A percentile compares a stretch with the other conserved stretches of the same genome.
These are phyloP conservation scores for Hippocampus barbouri DNA, from an alignment of 2,113 vertebrate genomes.

Conservation along the genomic window DNA sequence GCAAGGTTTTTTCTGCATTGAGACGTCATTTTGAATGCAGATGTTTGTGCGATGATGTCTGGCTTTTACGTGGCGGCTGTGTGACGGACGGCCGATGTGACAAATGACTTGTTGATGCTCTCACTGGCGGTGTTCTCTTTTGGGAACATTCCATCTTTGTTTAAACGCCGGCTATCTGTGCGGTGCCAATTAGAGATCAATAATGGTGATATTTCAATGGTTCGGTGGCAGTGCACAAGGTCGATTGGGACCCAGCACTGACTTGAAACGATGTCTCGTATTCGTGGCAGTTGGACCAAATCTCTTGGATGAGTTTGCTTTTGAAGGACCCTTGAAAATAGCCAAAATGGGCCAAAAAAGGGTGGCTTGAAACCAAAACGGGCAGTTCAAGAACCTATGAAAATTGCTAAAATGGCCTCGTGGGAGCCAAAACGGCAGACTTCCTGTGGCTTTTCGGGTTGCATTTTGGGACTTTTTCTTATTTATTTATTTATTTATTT, in stretches of 20 bases:
- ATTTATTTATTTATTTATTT: too few species aligned
- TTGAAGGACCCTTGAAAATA: not conserved
- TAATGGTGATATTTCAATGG: slow-evolving; percentile 39
- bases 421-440: not conserved
- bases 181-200: slow-evolving; percentile 58
- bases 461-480: not conserved
- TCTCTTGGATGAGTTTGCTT: not conserved
- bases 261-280: slow-evolving; percentile 14
- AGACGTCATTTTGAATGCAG: not conserved
- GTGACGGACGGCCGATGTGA: not conserved
- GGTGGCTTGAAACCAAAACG: not conserved
- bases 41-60: not conserved
- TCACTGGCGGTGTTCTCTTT: not conserved
- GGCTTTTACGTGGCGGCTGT: not conserved
- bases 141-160: not conserved
- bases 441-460: not conserved
- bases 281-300: not conserved
- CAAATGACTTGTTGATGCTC: slow-evolving; percentile 1
- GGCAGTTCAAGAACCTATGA: not conserved
- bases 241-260: slow-evolving; percentile 49
- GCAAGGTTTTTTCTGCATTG: not conserved
- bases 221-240: slow-evolving; percentile 28
- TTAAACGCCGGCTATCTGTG: not conserved
- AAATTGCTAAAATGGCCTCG: not conserved
- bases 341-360: not conserved